These are phyloP conservation scores for Pimpla rufipes DNA, from an alignment of 2,888 invertebrate genomes.

Conservation along the genomic window DNA sequence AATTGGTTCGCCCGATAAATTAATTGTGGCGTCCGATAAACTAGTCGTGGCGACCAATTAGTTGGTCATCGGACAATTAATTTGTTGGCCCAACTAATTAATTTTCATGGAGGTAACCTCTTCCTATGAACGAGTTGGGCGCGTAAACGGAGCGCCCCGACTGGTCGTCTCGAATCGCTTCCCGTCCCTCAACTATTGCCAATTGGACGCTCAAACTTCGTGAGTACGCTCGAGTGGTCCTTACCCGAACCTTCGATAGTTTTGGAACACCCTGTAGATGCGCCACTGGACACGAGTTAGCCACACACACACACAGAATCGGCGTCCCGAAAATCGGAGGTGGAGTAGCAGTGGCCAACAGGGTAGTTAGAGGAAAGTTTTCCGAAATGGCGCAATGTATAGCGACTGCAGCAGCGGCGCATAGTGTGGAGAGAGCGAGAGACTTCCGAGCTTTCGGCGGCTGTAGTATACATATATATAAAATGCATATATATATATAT, in stretches of 20 bases:
- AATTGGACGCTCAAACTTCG: no score
- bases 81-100: no score
- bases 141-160: no score
- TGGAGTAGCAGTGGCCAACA: conserved; percentile 14
- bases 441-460: conserved; percentile 60
- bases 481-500: not conserved
- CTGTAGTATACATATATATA: conserved; percentile 18
- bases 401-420: conserved; percentile 27
- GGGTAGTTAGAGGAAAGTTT: conserved; percentile 61
- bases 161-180: no score
- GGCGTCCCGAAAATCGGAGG: not conserved
- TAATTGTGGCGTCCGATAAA: no score
- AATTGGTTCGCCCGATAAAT: no score
- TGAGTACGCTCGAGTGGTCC: no score
- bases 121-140: no score
- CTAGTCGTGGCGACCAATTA: no score
- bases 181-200: not conserved
- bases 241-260: no score
- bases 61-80: no score
- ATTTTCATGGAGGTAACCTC: no score
- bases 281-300: conserved; percentile 12
- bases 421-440: conserved; percentile 48
- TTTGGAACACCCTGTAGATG: not conserved
- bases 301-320: not conserved
- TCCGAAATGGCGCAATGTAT: conserved; percentile 59